These are phyloP conservation scores for Prunella himalayana DNA, from an alignment of 2,113 vertebrate genomes.

Conservation along the genomic window DNA sequence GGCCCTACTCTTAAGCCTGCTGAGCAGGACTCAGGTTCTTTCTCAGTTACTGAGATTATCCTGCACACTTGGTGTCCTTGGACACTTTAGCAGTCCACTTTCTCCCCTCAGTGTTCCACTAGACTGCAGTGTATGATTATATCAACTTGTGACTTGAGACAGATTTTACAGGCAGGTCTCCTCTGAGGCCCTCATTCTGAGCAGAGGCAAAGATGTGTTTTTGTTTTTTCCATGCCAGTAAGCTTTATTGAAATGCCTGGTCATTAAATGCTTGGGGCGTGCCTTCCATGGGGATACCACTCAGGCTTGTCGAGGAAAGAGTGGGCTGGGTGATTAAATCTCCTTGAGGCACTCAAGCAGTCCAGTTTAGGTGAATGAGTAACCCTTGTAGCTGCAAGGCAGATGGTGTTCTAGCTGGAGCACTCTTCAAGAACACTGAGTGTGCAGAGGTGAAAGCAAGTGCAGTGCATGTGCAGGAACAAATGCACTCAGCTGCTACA, in stretches of 20 bases:
- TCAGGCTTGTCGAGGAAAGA: neutral
- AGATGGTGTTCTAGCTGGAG: neutral
- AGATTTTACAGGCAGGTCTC: neutral
- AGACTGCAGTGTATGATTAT: neutral
- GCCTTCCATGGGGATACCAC: neutral
- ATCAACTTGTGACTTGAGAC: neutral
- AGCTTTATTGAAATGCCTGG: neutral
- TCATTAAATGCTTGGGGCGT: neutral
- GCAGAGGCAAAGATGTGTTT: neutral
- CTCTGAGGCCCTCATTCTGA: neutral
- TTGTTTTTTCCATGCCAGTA: neutral
- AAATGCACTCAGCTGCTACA: neutral
- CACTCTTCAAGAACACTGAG: accelerated
- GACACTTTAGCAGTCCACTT: neutral
- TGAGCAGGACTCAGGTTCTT: neutral
- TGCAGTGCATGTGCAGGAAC: neutral
- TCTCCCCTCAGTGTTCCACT: neutral
- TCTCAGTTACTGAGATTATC: neutral
- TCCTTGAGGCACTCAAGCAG: neutral
- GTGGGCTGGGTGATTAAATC: neutral
- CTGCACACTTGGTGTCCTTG: neutral
- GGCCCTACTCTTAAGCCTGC: neutral
- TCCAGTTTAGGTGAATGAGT: neutral
- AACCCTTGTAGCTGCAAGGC: neutral
- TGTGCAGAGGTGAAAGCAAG: neutral